Evolutionary conservation across 2,888 invertebrate genomes (phyloP), one percentile per base, ranked within the genome.

Genomic region (Clepsis dumicolana): DNA sequence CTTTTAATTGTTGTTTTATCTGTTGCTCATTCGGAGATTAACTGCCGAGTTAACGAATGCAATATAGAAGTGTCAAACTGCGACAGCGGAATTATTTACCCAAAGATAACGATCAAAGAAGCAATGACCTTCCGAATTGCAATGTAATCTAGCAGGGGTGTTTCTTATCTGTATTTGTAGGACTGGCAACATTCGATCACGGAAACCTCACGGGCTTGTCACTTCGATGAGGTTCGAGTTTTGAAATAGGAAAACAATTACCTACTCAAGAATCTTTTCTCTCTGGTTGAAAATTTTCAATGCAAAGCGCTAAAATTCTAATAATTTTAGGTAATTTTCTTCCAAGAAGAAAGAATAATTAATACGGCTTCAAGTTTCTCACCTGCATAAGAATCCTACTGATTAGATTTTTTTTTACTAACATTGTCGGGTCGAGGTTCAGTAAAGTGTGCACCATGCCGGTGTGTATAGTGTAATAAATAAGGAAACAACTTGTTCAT

Each of bases 41-140:
- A 79, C 73, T 64, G 72, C 64, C 71, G 73, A 76, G 77, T 84
- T 80, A 79, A 80, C 78, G 71, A 72, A 73, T 71, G 72, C 76
- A 72, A 61, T 56, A 48, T 61, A 52, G 54, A 64, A 68, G 71
- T 70, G 65, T 70, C 71, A 70, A 66, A 62, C 60, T 41, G 63
- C 65, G 59, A 62, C 52, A 25, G 24, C 25, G 24, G 25, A 68
- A 59, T 63, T 59, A 63, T 57, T 67, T 56, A 56, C 62, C 25
- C 50, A 44, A n/a, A 62, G 67, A 67, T 67, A 61, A 63, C 24
- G 44, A 67, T 67, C 67, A 25, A 56, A 67, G 62, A 56, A 67
- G 67, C 56, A 53, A 57, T 62, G 67, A 62, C 56, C 67, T 62
- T 27, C 50, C 35, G 60, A 63, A 67, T 67, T 56, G 67, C 57